Evolutionary conservation across 2,113 vertebrate species (phyloP), one percentile per base, ranked within the genome.

Genomic region (Nematolebias whitei): DNA sequence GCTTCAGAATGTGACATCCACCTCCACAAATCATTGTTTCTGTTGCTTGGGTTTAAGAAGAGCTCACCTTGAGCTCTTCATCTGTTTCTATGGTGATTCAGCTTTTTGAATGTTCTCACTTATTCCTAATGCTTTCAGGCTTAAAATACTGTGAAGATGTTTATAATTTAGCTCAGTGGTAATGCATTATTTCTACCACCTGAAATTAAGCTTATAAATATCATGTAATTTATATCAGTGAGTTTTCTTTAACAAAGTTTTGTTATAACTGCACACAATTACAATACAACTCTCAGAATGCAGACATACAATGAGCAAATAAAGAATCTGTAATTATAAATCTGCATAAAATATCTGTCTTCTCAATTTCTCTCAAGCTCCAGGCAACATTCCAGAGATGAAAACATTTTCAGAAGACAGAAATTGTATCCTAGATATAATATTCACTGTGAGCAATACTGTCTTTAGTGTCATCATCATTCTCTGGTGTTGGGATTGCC

Each of bases 11-110:
- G 47, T 1, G 13, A 40, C 26, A 58, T 41, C 78, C 81, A 76
- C 85, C 78, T 88, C 69, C 79, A 84, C 73, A 69, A 58, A 51
- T 44, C 48, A 76, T 86, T 82, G 73, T 88, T 84, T 82, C 39
- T 65, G 57, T 53, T 43, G 38, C 68, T 86, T 50, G 51, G 76
- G 85, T 86, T 74, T 18, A 38, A 85, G 70, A 74, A 45, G 67
- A 68, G 55, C 70, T 90, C 76, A 88, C 85, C 85, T 87, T 88
- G 80, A 89, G 77, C 61, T 71, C 56, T 72, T 76, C 75, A 62
- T 78, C 71, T 74, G 88, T 91, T 91, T 85, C 88, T 87, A 92
- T 91, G 90, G 88, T 78, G 89, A 92, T 86, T 74, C 67, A 40
- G 60, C 69, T 55, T 78, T n/a, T 74, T 60, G 53, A 38, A 35